phyloP scores from a whole-genome alignment of 2,113 vertebrate species.

The Aplodontia rufa region DNA sequence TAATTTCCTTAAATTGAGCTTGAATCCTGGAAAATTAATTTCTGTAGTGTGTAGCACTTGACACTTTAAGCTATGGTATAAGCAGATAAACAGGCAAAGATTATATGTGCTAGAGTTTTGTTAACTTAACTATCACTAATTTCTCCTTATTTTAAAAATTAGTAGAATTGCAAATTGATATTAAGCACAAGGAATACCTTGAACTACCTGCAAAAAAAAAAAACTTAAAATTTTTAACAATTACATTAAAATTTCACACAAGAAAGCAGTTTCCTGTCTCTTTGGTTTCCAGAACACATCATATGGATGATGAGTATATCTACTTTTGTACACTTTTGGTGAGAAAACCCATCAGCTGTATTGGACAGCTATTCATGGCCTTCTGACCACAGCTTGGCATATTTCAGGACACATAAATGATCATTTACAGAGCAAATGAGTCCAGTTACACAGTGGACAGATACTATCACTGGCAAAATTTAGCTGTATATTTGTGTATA shows the following conservation, averaged over 20 bases:
- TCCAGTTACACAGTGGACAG: not conserved
- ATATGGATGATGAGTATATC: not conserved
- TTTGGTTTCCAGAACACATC: not conserved
- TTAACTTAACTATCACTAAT: not conserved
- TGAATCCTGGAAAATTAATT: conserved; percentile 54
- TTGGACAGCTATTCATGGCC: not conserved
- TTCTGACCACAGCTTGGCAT: not conserved
- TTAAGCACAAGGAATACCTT: not conserved
- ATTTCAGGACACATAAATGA: conserved; percentile 1
- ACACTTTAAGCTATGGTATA: not conserved
- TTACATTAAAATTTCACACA: not conserved
- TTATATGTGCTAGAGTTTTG: not conserved
- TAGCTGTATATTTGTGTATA: not conserved
- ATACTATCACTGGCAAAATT: conserved; percentile 21
- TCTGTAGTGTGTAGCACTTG: not conserved
- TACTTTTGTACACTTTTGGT: not conserved
- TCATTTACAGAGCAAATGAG: conserved; percentile 47
- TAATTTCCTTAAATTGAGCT: conserved; percentile 3
- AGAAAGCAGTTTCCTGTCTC: not conserved
- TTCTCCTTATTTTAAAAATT: conserved; percentile 1
- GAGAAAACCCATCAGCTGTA: not conserved
- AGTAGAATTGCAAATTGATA: not conserved
- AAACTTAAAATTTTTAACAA: not conserved
- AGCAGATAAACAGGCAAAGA: not conserved
- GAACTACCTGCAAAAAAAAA: too few relatives aligned